phyloP scores from a whole-genome alignment of 2,113 vertebrate genomes.

The Caretta caretta region DNA sequence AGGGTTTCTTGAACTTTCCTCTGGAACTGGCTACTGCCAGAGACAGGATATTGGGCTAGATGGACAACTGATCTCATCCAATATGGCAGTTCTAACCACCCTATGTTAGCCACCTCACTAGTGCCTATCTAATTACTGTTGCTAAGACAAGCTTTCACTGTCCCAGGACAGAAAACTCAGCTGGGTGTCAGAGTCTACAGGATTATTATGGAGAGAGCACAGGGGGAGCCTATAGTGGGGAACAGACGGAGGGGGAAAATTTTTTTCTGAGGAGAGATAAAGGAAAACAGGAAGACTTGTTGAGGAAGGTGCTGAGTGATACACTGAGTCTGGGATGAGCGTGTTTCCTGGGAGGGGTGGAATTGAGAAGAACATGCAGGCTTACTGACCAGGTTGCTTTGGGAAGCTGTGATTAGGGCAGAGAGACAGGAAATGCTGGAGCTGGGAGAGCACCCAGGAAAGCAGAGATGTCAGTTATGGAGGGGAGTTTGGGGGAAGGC shows the following conservation, averaged over 20 bases:
- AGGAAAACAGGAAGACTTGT: neutral
- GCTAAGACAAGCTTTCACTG: neutral
- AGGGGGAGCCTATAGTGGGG: neutral
- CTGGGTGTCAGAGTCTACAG: neutral
- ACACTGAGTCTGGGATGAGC: neutral
- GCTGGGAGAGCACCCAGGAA: neutral
- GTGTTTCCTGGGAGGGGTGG: fast-evolving
- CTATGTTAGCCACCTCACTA: too few species aligned
- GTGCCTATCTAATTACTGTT: neutral
- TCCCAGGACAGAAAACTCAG: neutral
- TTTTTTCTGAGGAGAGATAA: neutral
- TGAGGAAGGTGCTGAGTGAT: neutral
- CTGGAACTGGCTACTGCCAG: too few species aligned
- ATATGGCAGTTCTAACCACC: too few species aligned
- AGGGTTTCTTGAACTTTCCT: neutral
- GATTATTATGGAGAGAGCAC: neutral
- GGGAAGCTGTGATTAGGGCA: neutral
- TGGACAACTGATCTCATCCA: too few species aligned
- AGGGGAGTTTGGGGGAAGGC: neutral
- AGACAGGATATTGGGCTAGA: neutral
- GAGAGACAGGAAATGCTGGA: neutral
- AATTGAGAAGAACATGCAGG: neutral
- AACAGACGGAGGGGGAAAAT: too few species aligned
- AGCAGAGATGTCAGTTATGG: neutral
- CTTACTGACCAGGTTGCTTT: neutral